Conservation (phyloP, 2,797 vertebrate species). For the Limnodromus scolopaceus region DNA sequence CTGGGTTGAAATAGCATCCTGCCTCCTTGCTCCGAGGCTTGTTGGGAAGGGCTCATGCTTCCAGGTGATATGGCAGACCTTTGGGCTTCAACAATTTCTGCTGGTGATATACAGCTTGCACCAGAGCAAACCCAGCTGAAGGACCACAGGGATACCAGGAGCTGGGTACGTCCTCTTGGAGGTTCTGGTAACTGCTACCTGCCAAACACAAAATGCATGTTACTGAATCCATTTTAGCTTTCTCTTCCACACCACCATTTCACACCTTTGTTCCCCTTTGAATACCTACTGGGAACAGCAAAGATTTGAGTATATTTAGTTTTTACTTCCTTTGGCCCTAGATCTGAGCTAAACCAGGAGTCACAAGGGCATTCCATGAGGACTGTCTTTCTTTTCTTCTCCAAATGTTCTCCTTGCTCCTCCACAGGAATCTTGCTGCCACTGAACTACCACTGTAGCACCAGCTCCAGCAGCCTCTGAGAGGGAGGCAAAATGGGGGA, state of each 20-base stretch:
- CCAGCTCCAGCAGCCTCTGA: not conserved
- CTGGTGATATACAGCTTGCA: not conserved
- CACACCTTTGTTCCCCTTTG: not conserved
- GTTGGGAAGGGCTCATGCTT: not conserved
- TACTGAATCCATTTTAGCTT: not conserved
- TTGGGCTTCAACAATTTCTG: not conserved
- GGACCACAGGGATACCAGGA: not conserved
- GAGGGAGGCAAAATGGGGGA: accelerated
- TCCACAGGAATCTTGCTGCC: not conserved
- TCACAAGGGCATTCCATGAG: not conserved
- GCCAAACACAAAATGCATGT: not conserved
- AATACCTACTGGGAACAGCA: not conserved
- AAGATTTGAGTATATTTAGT: not conserved
- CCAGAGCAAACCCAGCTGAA: not conserved
- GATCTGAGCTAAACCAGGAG: not conserved
- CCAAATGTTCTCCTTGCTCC: not conserved
- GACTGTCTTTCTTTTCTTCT: not conserved
- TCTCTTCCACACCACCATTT: not conserved
- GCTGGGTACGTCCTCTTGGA: not conserved
- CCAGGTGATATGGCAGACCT: not conserved
- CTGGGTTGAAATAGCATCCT: not conserved
- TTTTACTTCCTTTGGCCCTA: not conserved
- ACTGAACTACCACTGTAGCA: not conserved
- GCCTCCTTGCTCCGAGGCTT: not conserved
- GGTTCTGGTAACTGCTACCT: not conserved